Evolutionary conservation across 2,797 vertebrate genomes (phyloP).

Genomic region (Acipenser transmontanus): DNA sequence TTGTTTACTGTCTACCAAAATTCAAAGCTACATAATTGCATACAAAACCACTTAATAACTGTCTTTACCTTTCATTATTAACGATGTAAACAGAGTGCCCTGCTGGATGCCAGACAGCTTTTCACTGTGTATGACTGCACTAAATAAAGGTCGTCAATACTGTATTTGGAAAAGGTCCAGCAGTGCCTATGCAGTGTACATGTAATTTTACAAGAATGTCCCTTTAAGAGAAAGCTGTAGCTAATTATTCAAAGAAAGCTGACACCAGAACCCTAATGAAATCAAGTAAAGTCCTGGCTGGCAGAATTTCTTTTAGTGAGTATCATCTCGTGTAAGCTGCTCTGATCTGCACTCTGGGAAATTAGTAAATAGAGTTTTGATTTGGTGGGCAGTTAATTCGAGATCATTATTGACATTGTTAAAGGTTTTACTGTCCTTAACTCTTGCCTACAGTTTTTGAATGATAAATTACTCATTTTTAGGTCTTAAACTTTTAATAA

Average conservation of each 20-base stretch:
- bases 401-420: too few relatives aligned
- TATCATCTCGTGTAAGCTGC: neutral
- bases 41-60: slow-evolving; percentile 8
- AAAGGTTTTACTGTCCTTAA: too few relatives aligned
- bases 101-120: neutral
- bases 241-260: neutral
- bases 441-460: too few relatives aligned
- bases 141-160: slow-evolving; percentile 16
- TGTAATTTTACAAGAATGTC: slow-evolving; percentile 5
- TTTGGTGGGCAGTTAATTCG: too few relatives aligned
- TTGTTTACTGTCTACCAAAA: neutral
- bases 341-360: too few relatives aligned
- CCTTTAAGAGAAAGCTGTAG: neutral
- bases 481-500: too few relatives aligned
- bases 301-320: neutral
- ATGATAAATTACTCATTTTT: too few relatives aligned
- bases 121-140: slow-evolving; percentile 12
- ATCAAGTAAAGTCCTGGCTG: neutral
- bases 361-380: too few relatives aligned
- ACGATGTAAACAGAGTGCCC: slow-evolving; percentile 10
- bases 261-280: neutral
- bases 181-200: slow-evolving; percentile 10
- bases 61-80: slow-evolving; percentile 19
- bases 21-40: neutral
- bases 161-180: neutral